A percentile compares a stretch with the other conserved stretches of the same genome.
phyloP scores from a whole-genome alignment of 2,888 invertebrate species.

The Hirtodrosophila confusa region DNA sequence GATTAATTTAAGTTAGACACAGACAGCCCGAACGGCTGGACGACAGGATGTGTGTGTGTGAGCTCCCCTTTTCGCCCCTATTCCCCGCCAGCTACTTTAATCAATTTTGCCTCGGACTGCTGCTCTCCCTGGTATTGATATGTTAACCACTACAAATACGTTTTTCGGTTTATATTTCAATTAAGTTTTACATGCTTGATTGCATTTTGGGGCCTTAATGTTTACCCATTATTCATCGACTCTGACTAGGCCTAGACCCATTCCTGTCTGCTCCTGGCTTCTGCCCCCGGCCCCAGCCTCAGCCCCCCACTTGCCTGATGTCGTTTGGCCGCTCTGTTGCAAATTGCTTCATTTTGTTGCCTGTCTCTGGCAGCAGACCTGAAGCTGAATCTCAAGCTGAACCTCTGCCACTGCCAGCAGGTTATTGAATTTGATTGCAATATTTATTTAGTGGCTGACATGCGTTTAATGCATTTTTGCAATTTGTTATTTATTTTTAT shows the following conservation, averaged over 20 bases:
- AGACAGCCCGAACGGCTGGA: constrained; percentile 25
- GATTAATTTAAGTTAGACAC: constrained; percentile 81
- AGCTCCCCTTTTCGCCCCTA: neutral
- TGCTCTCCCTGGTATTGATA: constrained; percentile 55
- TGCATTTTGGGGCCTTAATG: constrained; percentile 72
- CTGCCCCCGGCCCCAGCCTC: neutral
- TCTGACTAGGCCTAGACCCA: constrained; percentile 60
- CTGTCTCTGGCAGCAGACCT: constrained; percentile 30
- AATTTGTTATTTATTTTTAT: constrained; percentile 63
- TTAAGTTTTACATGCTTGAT: constrained; percentile 78
- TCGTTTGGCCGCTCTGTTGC: constrained; percentile 40
- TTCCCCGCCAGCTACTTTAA: constrained; percentile 33
- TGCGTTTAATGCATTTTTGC: constrained; percentile 60
- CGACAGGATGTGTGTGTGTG: constrained; percentile 25
- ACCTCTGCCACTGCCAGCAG: constrained; percentile 48
- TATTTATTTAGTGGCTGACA: constrained; percentile 62
- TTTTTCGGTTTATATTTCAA: constrained; percentile 76
- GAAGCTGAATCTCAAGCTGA: constrained; percentile 1
- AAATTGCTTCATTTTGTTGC: constrained; percentile 70
- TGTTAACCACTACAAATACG: constrained; percentile 72
- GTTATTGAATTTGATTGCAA: constrained; percentile 75
- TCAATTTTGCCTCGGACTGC: constrained; percentile 32
- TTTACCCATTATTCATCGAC: constrained; percentile 72
- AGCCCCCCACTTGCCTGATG: constrained; percentile 1
- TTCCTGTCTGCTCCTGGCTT: constrained; percentile 5